Percentiles rank a stretch among this genome's conserved stretches.
These are phyloP conservation scores for Dendrolimus houi DNA, from an alignment of 2,888 invertebrate genomes.

Conservation along the genomic window DNA sequence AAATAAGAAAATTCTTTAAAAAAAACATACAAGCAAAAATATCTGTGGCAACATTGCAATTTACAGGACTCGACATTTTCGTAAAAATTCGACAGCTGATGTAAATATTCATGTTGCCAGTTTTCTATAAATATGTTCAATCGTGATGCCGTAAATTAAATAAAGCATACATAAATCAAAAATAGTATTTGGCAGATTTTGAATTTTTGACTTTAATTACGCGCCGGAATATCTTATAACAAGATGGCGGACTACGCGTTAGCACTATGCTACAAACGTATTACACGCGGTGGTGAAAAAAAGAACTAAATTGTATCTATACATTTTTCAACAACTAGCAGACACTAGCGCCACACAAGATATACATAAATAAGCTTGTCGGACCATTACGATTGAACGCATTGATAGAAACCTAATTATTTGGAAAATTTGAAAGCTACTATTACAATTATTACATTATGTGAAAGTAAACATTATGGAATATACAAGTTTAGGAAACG, in stretches of 20 bases:
- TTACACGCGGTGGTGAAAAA: no score
- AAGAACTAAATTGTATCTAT: no score
- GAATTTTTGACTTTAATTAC: no score
- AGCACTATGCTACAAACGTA: no score
- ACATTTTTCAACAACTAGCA: no score
- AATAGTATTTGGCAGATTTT: no score
- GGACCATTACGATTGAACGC: slow-evolving; percentile 16
- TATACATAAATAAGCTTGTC: no score
- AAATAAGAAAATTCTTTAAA: slow-evolving; percentile 10
- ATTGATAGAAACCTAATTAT: slow-evolving; percentile 12
- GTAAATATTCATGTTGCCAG: neutral
- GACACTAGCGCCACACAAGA: no score
- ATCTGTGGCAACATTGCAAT: slow-evolving; percentile 27
- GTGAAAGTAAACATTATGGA: slow-evolving; percentile 30
- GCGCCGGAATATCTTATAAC: no score
- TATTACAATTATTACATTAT: slow-evolving; percentile 22
- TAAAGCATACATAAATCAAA: no score
- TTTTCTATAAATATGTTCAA: neutral
- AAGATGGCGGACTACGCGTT: no score
- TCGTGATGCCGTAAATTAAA: neutral
- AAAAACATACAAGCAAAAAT: slow-evolving; percentile 19
- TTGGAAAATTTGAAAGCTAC: slow-evolving; percentile 18
- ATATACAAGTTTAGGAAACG: slow-evolving; percentile 21
- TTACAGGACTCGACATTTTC: slow-evolving; percentile 11
- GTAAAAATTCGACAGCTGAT: neutral